Evolutionary conservation across 2,797 vertebrate genomes (phyloP).

Genomic region (Microchirus variegatus): DNA sequence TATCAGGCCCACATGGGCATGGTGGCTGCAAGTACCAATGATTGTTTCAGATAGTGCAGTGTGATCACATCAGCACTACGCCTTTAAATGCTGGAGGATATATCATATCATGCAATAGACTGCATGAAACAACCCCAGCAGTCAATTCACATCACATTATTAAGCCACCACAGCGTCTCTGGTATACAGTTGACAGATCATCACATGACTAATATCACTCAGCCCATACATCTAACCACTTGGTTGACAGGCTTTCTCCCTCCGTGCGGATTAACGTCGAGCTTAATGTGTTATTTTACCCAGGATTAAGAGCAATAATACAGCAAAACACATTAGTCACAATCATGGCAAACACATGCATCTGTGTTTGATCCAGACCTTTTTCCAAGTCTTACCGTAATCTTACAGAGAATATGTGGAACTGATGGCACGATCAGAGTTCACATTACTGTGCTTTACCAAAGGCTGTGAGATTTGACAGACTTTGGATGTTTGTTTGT

Average conservation of each 20-base stretch:
- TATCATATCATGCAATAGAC: too few relatives aligned
- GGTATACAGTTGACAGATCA: slow-evolving; percentile 8
- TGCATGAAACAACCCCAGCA: neutral
- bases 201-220: slow-evolving; percentile 13
- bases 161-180: slow-evolving; percentile 35
- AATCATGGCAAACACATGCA: neutral
- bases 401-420: neutral
- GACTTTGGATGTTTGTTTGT: too few relatives aligned
- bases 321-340: slow-evolving; percentile 42
- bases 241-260: slow-evolving; percentile 21
- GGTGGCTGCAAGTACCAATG: too few relatives aligned
- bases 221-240: slow-evolving; percentile 28
- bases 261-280: slow-evolving; percentile 63
- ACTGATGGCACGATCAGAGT: neutral
- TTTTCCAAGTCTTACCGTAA: too few relatives aligned
- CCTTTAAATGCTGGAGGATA: too few relatives aligned
- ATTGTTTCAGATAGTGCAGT: too few relatives aligned
- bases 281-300: slow-evolving; percentile 72
- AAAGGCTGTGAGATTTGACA: too few relatives aligned
- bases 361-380: neutral
- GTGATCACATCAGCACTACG: too few relatives aligned
- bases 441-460: too few relatives aligned
- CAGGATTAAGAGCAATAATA: slow-evolving; percentile 69
- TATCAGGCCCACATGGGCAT: too few relatives aligned
- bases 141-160: slow-evolving; percentile 33